Percentiles rank a stretch among this genome's conserved stretches.
phyloP scores from a whole-genome alignment of 2,113 vertebrate genomes.

The Vicugna pacos region DNA sequence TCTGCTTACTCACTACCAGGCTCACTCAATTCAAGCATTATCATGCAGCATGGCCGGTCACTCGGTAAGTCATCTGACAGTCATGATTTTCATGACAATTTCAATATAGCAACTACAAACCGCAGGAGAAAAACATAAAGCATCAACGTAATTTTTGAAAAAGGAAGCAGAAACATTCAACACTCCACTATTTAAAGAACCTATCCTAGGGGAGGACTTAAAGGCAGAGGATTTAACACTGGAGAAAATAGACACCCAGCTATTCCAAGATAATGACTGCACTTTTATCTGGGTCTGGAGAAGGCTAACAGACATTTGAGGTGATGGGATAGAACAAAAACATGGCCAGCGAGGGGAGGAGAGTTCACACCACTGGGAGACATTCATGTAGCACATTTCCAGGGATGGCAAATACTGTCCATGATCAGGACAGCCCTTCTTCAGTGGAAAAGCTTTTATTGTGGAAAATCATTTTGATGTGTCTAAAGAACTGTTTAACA shows the following conservation, averaged over 20 bases:
- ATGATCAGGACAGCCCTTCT: background rate
- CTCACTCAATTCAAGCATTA: conserved; percentile 90
- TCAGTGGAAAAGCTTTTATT: background rate
- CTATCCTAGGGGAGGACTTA: background rate
- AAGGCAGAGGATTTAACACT: background rate
- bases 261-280: background rate
- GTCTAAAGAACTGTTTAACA: background rate
- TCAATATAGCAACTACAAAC: background rate
- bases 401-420: background rate
- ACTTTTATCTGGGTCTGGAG: background rate
- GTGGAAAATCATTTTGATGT: background rate
- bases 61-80: conserved; percentile 89
- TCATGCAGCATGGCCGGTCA: conserved; percentile 91
- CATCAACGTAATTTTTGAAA: background rate
- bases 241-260: background rate
- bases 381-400: background rate
- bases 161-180: background rate
- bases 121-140: background rate
- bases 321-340: background rate
- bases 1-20: conserved; percentile 91
- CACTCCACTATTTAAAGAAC: background rate
- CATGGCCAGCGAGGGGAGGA: background rate
- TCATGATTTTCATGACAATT: background rate
- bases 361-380: background rate
- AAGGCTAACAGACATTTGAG: background rate